These are phyloP conservation scores for Auanema sp. DNA, from an alignment of 2,888 invertebrate species.

Conservation along the genomic window DNA sequence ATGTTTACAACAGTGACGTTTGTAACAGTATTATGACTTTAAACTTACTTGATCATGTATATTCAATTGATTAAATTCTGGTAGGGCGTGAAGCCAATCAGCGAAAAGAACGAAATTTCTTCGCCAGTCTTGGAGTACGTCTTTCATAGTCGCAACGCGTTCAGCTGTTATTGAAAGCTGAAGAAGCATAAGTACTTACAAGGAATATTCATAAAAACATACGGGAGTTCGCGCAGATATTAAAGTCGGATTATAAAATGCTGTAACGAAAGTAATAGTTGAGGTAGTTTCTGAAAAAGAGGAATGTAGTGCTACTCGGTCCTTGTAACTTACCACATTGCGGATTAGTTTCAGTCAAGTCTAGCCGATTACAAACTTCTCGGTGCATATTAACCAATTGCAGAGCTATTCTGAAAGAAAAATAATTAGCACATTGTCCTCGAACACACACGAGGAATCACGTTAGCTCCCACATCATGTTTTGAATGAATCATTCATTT, in stretches of 20 bases:
- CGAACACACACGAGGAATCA: neutral
- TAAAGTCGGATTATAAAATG: conserved; percentile 43
- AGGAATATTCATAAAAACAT: conserved; percentile 3
- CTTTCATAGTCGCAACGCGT: conserved; percentile 42
- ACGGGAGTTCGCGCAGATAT: conserved; percentile 38
- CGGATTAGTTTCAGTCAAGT: neutral
- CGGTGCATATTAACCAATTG: conserved; percentile 39
- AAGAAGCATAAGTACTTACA: conserved; percentile 1
- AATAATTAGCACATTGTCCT: neutral
- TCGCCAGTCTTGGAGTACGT: conserved; percentile 55
- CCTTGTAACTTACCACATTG: too few relatives aligned
- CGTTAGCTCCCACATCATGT: neutral
- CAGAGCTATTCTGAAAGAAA: conserved; percentile 27
- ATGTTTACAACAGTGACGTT: neutral
- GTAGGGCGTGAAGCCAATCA: conserved; percentile 52
- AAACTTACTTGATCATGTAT: conserved; percentile 31
- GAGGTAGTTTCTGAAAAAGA: conserved; percentile 8
- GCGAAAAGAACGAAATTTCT: conserved; percentile 52
- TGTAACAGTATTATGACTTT: neutral
- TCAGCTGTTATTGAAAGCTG: conserved; percentile 45
- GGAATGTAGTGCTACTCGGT: too few relatives aligned
- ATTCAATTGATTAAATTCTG: conserved; percentile 46
- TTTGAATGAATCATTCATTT: too few relatives aligned
- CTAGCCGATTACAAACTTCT: conserved; percentile 25
- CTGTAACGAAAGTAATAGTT: conserved; percentile 39